phyloP scores from a whole-genome alignment of 2,113 vertebrate genomes.

The Anarhynchus alexandrinus region DNA sequence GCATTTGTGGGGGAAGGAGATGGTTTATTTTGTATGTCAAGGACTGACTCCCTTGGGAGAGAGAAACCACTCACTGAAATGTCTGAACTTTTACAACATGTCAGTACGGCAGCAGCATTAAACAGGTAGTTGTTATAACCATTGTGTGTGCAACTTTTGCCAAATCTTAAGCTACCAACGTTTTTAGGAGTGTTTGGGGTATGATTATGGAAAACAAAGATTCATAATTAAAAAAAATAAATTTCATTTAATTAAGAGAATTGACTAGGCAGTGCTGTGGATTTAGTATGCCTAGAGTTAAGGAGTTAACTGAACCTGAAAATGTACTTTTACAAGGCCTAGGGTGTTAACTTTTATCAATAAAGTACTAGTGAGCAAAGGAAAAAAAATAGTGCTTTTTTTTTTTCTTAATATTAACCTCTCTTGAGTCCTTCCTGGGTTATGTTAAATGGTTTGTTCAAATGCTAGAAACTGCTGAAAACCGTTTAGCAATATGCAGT shows the following conservation, averaged over 20 bases:
- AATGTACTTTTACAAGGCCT: neutral
- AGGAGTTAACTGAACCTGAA: constrained; percentile 22
- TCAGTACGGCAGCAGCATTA: neutral
- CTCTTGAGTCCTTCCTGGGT: neutral
- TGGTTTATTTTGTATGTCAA: constrained; percentile 57
- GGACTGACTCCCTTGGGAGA: constrained; percentile 37
- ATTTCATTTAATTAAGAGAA: constrained; percentile 44
- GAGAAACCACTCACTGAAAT: neutral
- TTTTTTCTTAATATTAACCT: neutral
- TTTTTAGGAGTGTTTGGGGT: constrained; percentile 24
- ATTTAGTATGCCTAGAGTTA: constrained; percentile 3
- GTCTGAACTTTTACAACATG: neutral
- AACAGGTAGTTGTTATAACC: constrained; percentile 1
- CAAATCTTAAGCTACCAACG: constrained; percentile 8
- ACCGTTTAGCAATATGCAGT: neutral
- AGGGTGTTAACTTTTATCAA: neutral
- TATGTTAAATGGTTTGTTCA: neutral
- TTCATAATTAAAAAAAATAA: constrained; percentile 37
- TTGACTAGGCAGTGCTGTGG: constrained; percentile 1
- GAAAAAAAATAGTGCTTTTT: neutral
- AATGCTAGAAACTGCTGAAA: neutral
- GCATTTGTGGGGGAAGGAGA: constrained; percentile 40
- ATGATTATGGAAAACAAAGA: constrained; percentile 46
- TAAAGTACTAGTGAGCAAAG: neutral
- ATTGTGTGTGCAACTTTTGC: neutral